Evolutionary conservation across 2,113 vertebrate species (phyloP).

Genomic region (Ictidomys tridecemlineatus): DNA sequence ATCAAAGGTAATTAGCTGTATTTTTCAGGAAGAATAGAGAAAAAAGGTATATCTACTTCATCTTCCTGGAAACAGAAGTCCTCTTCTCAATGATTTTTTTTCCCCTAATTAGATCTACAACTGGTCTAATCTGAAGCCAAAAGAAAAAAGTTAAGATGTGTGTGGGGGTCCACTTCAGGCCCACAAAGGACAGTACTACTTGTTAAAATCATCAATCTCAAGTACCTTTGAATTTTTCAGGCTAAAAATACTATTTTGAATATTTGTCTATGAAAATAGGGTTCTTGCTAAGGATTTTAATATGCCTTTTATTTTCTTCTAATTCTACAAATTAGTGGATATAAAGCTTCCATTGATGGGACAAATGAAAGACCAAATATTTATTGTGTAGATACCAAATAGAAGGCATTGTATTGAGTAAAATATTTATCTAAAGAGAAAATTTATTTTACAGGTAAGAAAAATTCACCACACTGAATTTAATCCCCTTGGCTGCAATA

Average conservation of each 20-base stretch:
- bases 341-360: not conserved
- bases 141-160: not conserved
- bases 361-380: not conserved
- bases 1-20: not conserved
- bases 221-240: not conserved
- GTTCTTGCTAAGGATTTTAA: not conserved
- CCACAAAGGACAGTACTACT: not conserved
- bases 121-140: not conserved
- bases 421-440: not conserved
- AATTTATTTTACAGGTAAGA: not conserved
- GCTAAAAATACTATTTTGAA: not conserved
- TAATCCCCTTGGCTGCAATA: not conserved
- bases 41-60: not conserved
- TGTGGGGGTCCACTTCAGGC: not conserved
- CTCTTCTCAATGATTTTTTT: no score
- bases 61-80: not conserved
- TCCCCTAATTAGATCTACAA: not conserved
- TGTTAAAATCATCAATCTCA: not conserved
- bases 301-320: not conserved
- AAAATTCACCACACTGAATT: not conserved
- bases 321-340: not conserved
- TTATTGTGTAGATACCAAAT: not conserved
- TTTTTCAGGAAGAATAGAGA: not conserved
- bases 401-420: not conserved
- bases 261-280: not conserved